Conservation (phyloP, 2,797 vertebrate species). For the Tokudaia tokunoshimensis region DNA sequence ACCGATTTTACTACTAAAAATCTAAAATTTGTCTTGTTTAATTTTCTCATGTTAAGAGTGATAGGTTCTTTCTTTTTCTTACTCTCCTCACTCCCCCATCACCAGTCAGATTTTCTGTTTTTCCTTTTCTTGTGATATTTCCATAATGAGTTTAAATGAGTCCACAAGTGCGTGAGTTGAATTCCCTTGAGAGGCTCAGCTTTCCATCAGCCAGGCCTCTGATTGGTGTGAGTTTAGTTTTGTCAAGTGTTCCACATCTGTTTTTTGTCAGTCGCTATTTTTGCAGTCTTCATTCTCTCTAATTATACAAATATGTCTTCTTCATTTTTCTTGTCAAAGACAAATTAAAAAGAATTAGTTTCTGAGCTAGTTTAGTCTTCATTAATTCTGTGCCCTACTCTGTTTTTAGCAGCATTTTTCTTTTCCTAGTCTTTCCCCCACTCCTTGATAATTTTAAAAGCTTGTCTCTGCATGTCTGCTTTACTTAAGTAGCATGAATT, state of each 20-base stretch:
- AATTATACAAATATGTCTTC: slow-evolving; percentile 82
- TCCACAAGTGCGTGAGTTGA: neutral
- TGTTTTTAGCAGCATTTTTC: slow-evolving; percentile 75
- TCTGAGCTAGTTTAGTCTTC: slow-evolving; percentile 78
- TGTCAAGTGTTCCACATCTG: slow-evolving; percentile 71
- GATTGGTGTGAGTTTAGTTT: slow-evolving; percentile 54
- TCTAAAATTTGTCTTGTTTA: neutral
- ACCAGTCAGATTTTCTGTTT: slow-evolving; percentile 46
- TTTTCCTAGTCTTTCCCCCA: slow-evolving; percentile 12
- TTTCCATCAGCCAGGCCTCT: slow-evolving; percentile 34
- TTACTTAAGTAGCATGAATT: slow-evolving; percentile 66
- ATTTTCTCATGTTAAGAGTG: slow-evolving; percentile 40
- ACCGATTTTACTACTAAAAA: neutral
- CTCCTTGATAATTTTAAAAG: slow-evolving; percentile 73
- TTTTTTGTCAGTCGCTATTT: slow-evolving; percentile 80
- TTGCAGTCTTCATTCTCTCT: slow-evolving; percentile 80
- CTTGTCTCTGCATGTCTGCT: slow-evolving; percentile 60
- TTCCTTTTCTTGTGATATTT: slow-evolving; percentile 65
- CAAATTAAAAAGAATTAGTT: slow-evolving; percentile 83
- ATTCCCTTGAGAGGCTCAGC: slow-evolving; percentile 45
- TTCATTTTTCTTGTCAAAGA: slow-evolving; percentile 83
- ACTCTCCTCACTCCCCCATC: neutral
- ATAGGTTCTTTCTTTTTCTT: neutral
- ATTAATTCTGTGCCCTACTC: slow-evolving; percentile 75
- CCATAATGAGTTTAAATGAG: slow-evolving; percentile 63